These are phyloP conservation scores for Hyposoter didymator DNA, from an alignment of 2,888 invertebrate species.

Conservation along the genomic window DNA sequence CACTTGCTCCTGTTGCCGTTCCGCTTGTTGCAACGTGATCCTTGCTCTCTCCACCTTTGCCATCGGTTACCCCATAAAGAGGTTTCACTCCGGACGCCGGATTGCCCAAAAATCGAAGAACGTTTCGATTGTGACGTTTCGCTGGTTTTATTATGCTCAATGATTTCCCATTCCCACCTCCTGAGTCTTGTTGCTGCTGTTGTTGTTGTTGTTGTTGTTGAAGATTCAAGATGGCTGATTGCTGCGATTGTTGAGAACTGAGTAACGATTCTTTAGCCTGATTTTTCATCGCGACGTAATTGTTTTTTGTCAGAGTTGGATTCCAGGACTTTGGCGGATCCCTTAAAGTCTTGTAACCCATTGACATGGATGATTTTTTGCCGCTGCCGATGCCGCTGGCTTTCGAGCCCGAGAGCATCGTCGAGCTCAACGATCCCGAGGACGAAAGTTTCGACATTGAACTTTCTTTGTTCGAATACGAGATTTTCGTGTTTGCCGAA, in stretches of 20 bases:
- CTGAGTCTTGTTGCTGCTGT: constrained; percentile 62
- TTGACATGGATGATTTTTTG: constrained; percentile 73
- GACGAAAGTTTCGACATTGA: constrained; percentile 68
- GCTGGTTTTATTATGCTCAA: constrained; percentile 84
- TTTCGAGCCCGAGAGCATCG: constrained; percentile 70
- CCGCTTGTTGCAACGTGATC: constrained; percentile 64
- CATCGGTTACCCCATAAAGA: constrained; percentile 85
- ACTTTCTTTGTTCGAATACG: constrained; percentile 52
- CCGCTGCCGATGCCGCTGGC: constrained; percentile 30
- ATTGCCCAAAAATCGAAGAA: constrained; percentile 81
- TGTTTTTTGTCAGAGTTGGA: constrained; percentile 86
- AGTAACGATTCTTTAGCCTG: constrained; percentile 79
- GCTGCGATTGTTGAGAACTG: constrained; percentile 60
- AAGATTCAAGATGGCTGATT: constrained; percentile 31
- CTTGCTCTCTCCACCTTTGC: constrained; percentile 74
- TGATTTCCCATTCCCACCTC: constrained; percentile 73
- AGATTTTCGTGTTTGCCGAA: constrained; percentile 56
- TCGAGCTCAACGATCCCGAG: constrained; percentile 40
- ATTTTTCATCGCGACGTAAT: constrained; percentile 81
- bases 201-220: constrained; percentile 61
- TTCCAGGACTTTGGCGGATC: constrained; percentile 88
- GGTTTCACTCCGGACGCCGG: constrained; percentile 87
- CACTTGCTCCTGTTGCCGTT: constrained; percentile 47
- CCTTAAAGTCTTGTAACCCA: constrained; percentile 86
- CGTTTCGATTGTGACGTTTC: constrained; percentile 87